Percentiles rank a stretch among this genome's conserved stretches.
Conservation (phyloP, 1,140 invertebrate species). For the Hormaphis cornu region DNA sequence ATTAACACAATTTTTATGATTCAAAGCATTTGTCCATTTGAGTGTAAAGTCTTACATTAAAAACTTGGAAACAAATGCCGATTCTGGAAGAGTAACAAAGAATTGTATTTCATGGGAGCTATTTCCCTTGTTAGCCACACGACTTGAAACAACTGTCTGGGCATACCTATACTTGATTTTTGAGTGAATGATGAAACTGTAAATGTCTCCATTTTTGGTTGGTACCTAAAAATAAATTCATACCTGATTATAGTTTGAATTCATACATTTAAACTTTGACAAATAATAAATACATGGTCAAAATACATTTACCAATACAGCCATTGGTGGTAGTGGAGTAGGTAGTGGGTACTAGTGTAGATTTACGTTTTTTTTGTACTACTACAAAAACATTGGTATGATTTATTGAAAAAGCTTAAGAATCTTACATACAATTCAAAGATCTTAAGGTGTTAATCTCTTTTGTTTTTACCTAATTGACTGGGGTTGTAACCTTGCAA, state of each 20-base stretch:
- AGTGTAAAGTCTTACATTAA: slow-evolving; percentile 49
- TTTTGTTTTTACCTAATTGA: too few species aligned
- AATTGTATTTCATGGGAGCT: slow-evolving; percentile 51
- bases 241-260: not conserved
- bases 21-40: not conserved
- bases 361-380: too few species aligned
- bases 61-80: slow-evolving; percentile 56
- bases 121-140: slow-evolving; percentile 49
- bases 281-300: too few species aligned
- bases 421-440: too few species aligned
- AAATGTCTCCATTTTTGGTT: slow-evolving; percentile 39
- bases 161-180: slow-evolving; percentile 52
- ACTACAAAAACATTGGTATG: too few species aligned
- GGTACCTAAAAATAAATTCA: not conserved
- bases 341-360: too few species aligned
- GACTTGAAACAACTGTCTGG: slow-evolving; percentile 49
- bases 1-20: not conserved
- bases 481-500: too few species aligned
- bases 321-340: too few species aligned
- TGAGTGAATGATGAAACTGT: slow-evolving; percentile 48
- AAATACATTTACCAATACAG: too few species aligned
- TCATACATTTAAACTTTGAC: not conserved
- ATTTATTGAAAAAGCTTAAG: too few species aligned
- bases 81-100: slow-evolving; percentile 52
- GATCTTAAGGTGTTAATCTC: too few species aligned